These are phyloP conservation scores for Calcarius ornatus DNA, from an alignment of 2,113 vertebrate genomes.

Conservation along the genomic window DNA sequence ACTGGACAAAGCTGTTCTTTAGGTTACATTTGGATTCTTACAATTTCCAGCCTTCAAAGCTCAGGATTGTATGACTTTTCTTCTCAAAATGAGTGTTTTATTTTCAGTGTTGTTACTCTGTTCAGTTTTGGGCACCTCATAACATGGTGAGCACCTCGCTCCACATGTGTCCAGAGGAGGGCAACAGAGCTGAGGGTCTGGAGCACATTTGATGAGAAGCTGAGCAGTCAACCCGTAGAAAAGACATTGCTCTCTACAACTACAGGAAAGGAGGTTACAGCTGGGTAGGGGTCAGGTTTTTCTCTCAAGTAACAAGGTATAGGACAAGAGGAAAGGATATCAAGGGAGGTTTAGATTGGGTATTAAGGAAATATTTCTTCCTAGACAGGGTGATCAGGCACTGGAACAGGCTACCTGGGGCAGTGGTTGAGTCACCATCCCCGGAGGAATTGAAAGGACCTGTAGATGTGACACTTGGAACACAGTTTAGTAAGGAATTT, in stretches of 20 bases:
- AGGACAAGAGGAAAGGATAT: background rate
- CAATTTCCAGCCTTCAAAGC: background rate
- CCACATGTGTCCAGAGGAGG: too few relatives aligned
- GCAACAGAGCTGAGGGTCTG: background rate
- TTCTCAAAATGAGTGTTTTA: background rate
- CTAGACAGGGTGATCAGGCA: background rate
- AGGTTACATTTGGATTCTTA: background rate
- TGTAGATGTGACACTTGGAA: background rate
- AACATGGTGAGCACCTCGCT: background rate
- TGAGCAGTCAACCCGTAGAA: background rate
- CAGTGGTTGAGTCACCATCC: background rate
- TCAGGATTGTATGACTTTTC: background rate
- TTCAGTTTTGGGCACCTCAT: background rate
- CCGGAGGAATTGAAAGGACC: background rate
- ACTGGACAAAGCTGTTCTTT: background rate
- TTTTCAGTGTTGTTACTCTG: accelerated
- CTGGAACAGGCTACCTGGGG: background rate
- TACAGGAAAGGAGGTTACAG: background rate
- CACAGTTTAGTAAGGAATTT: background rate
- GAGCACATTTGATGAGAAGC: background rate
- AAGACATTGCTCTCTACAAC: background rate
- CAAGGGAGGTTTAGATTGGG: background rate
- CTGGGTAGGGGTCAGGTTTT: accelerated
- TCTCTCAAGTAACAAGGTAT: background rate
- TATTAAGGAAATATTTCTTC: background rate